Base-by-base conservation (phyloP, 2,888 invertebrate species). In the Melitaea athalia region DNA sequence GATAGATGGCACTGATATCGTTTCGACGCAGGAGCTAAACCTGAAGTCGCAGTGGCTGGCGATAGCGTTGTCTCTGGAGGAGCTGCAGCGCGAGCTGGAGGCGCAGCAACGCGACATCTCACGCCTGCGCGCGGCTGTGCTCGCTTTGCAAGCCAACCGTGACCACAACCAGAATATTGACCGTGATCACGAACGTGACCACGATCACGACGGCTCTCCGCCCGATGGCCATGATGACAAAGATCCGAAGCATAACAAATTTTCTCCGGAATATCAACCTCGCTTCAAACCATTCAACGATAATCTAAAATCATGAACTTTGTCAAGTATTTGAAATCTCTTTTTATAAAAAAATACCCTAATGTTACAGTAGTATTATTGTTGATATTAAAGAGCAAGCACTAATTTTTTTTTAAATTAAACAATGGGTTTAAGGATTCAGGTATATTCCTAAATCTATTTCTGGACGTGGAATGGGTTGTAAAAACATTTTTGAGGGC, bases 51-150 rank as follows among this genome's bases (percentile, higher is more conserved):
- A 72, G 64, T 79, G 82, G 79, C 24, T 79, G 69, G 79, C 79
- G n/a, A 59, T 81, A 60, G 55, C 67, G 64, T 14, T 77, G 61
- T 72, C 76, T 7, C 74, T 83, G 60, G 76, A 80, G 59, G 82
- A 84, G 76, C 71, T 83, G 68, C 71, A 70, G 67, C 72, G 64
- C 1, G 81, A 82, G 72, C 66, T 83, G 72, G 59, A 10, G 59
- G 69, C 77, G 68, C 83, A 84, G 74, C 81, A 81, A 72, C 57
- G 57, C 10, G 80, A 81, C 55, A 70, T 77, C 11, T 73, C 74
- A 33, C 72, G 73, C 3, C 67, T 79, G 43, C 71, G 52, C 31
- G 72, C 38, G 11, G 61, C 70, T 42, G 68, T 78, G 24, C 7
- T 38, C 10, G 38, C 38, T 2, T 31, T 65, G 50, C 47, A 55